Conservation (phyloP, 2,113 vertebrate species). For the Triplophysa tibetana region DNA sequence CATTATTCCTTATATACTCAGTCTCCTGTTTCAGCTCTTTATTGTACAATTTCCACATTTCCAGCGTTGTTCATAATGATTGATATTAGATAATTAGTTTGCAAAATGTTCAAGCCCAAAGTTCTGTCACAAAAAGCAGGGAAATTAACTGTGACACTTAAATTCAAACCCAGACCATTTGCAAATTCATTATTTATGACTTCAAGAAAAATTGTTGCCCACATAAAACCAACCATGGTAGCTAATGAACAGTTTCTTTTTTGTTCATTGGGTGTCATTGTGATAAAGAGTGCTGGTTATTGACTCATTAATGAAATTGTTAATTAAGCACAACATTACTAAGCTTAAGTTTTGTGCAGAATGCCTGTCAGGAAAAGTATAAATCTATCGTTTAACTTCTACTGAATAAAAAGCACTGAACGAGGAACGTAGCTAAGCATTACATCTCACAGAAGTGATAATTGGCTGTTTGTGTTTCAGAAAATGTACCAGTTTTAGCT, state of each 20-base stretch:
- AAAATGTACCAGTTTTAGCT: not conserved
- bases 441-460: constrained; percentile 38
- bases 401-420: constrained; percentile 11
- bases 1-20: not conserved
- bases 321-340: constrained; percentile 35
- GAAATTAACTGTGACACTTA: not conserved
- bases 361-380: not conserved
- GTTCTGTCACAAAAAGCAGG: not conserved
- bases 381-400: constrained; percentile 34
- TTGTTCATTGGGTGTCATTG: constrained; percentile 28
- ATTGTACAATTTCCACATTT: not conserved
- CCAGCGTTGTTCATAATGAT: not conserved
- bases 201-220: not conserved
- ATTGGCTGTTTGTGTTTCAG: constrained; percentile 39
- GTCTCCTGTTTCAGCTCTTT: not conserved
- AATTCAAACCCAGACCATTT: not conserved
- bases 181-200: constrained; percentile 23
- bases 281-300: constrained; percentile 32
- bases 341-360: not conserved
- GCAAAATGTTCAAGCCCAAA: constrained; percentile 1
- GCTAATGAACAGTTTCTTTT: constrained; percentile 11
- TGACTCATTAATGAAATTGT: constrained; percentile 38
- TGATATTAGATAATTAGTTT: not conserved
- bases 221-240: not conserved
- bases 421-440: constrained; percentile 15